Conservation (phyloP, 2,888 invertebrate genomes). For the Sycophila texana region DNA sequence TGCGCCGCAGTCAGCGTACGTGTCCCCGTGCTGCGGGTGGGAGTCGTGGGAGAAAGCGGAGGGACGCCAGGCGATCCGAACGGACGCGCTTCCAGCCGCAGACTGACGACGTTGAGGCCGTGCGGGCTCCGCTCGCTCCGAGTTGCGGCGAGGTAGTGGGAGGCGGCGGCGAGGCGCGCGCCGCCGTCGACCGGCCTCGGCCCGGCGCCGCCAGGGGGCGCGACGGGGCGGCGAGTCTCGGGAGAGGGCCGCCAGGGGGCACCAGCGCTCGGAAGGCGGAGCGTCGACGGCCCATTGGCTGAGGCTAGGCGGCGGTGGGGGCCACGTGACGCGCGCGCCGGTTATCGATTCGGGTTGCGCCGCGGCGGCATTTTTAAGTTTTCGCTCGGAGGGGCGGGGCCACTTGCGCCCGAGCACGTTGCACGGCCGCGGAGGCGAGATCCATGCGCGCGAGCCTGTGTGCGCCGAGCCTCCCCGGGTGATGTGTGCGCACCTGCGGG, state of each 20-base stretch:
- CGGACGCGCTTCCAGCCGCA: constrained; percentile 71
- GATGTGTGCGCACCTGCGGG: neutral
- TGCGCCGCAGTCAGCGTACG: constrained; percentile 20
- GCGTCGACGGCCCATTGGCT: constrained; percentile 53
- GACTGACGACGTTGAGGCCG: constrained; percentile 63
- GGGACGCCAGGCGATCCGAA: constrained; percentile 59
- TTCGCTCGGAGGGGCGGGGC: constrained; percentile 71
- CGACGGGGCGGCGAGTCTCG: neutral
- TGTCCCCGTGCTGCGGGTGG: constrained; percentile 66
- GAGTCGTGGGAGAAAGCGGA: constrained; percentile 66
- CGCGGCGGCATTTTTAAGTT: constrained; percentile 90
- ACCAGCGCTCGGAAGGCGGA: constrained; percentile 57
- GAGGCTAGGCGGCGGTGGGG: constrained; percentile 58
- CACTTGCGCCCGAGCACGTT: constrained; percentile 58
- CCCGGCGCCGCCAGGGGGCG: neutral
- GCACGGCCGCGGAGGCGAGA: constrained; percentile 47
- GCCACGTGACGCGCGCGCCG: constrained; percentile 79
- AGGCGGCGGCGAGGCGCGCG: constrained; percentile 3
- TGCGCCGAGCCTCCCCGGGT: neutral
- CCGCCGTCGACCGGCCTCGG: neutral
- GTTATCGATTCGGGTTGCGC: constrained; percentile 87
- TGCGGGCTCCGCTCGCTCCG: neutral
- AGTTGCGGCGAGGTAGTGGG: neutral
- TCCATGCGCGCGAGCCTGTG: neutral
- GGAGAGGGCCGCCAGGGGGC: constrained; percentile 1